These are phyloP conservation scores for Grammomys surdaster DNA, from an alignment of 2,113 vertebrate genomes.

Conservation along the genomic window DNA sequence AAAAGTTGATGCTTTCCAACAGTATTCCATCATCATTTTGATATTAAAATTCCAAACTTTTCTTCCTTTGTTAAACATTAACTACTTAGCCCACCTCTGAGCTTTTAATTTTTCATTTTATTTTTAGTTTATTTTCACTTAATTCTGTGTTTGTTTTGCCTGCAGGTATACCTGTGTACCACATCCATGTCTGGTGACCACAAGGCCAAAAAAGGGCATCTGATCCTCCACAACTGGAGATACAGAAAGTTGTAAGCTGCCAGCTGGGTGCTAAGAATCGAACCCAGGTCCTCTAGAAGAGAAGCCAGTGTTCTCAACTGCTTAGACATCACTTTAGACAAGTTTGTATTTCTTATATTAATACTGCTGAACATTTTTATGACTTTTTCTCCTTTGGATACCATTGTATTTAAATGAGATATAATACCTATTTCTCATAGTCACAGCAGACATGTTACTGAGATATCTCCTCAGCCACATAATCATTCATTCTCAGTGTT, in stretches of 20 bases:
- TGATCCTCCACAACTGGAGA: not conserved
- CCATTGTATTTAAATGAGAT: not conserved
- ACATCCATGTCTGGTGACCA: not conserved
- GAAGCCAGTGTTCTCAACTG: not conserved
- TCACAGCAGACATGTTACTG: not conserved
- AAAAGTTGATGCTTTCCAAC: not conserved
- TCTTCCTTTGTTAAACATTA: not conserved
- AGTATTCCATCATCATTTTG: not conserved
- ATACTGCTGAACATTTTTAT: not conserved
- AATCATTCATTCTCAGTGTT: not conserved
- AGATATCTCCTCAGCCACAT: not conserved
- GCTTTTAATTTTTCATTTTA: not conserved
- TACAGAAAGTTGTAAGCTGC: not conserved
- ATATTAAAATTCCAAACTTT: too few relatives aligned
- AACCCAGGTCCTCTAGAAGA: not conserved
- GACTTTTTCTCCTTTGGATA: not conserved
- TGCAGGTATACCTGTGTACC: not conserved
- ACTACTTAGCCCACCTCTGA: not conserved
- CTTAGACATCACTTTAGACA: not conserved
- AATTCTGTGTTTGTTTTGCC: not conserved
- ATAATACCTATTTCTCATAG: not conserved
- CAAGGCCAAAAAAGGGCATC: not conserved
- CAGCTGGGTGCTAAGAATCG: not conserved
- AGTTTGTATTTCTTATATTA: not conserved
- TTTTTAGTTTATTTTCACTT: not conserved